Percentiles rank a stretch among this genome's conserved stretches.
Conservation (phyloP, 2,888 invertebrate genomes). For the Rhingia campestris region DNA sequence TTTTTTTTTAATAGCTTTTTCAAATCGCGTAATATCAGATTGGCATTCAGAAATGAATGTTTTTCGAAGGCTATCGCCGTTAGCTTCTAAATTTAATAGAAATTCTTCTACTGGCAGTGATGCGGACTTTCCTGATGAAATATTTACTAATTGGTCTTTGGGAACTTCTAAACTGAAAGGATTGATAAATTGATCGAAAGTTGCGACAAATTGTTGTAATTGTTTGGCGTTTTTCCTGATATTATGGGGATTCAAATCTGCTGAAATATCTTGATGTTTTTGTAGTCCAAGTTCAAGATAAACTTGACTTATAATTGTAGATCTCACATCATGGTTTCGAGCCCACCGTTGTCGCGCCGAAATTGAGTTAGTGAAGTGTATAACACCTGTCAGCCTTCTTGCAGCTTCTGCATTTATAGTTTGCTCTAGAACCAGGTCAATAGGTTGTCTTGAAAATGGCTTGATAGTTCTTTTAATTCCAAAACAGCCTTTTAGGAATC, state of each 20-base stretch:
- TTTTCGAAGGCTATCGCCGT: not conserved
- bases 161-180: not conserved
- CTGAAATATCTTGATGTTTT: not conserved
- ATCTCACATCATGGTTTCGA: not conserved
- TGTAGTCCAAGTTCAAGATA: not conserved
- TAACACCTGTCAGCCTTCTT: slow-evolving; percentile 8
- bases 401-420: slow-evolving; percentile 25
- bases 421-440: slow-evolving; percentile 24
- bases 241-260: not conserved
- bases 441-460: slow-evolving; percentile 75
- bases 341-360: slow-evolving; percentile 26
- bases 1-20: slow-evolving; percentile 7
- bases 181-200: not conserved
- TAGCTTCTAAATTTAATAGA: not conserved
- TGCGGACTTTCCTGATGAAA: not conserved
- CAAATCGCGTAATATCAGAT: not conserved
- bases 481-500: slow-evolving; percentile 58
- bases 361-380: slow-evolving; percentile 25
- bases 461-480: slow-evolving; percentile 36
- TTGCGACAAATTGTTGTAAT: not conserved
- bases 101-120: not conserved
- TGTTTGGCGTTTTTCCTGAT: not conserved
- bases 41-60: slow-evolving; percentile 2
- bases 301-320: not conserved
- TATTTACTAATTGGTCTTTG: not conserved